These are phyloP conservation scores for Acanthosepion lycidas DNA, from an alignment of 2,888 invertebrate genomes.

Conservation along the genomic window DNA sequence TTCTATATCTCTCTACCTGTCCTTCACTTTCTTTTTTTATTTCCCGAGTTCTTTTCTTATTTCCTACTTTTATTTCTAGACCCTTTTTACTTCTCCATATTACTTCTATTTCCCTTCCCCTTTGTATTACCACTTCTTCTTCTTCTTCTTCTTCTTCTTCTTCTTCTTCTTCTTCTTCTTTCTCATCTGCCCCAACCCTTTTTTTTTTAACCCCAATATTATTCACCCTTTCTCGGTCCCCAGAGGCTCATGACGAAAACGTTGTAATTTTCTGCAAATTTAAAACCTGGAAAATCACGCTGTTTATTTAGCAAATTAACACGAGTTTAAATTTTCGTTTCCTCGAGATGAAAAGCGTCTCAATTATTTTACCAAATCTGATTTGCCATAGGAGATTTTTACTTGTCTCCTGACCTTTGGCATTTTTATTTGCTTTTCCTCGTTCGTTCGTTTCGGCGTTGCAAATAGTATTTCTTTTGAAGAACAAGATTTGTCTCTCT, in stretches of 20 bases:
- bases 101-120: no score
- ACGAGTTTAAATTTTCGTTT: neutral
- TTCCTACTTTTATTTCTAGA: no score
- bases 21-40: no score
- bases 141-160: no score
- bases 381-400: neutral
- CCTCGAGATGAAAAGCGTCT: neutral
- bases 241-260: neutral
- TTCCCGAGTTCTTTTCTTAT: no score
- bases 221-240: neutral
- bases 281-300: neutral
- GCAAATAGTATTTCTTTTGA: neutral
- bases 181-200: no score
- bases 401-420: neutral
- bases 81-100: no score
- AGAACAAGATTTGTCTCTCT: neutral
- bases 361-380: neutral
- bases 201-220: neutral
- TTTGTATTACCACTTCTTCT: no score
- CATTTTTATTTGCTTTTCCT: neutral
- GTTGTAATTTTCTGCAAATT: neutral
- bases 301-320: slow-evolving; percentile 17
- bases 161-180: no score
- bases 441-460: neutral
- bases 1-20: no score